Conservation (phyloP, 2,113 vertebrate genomes). For the Saccopteryx leptura region DNA sequence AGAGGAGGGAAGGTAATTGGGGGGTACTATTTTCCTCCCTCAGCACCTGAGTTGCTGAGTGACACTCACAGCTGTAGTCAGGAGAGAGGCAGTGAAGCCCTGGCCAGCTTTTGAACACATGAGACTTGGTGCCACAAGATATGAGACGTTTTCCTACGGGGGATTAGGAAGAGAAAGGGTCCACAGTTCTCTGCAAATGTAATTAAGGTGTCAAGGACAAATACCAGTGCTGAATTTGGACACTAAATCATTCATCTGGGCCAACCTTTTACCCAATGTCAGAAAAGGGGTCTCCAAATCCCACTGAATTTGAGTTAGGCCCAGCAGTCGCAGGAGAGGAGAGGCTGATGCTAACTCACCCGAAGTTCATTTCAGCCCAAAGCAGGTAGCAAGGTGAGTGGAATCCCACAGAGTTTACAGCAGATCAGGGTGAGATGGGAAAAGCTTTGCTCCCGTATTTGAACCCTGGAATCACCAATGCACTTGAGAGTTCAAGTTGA, state of each 20-base stretch:
- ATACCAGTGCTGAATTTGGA: conserved; percentile 78
- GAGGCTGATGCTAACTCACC: conserved; percentile 76
- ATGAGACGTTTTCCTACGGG: conserved; percentile 71
- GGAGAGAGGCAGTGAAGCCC: background rate
- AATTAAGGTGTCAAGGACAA: conserved; percentile 73
- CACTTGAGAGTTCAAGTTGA: conserved; percentile 63
- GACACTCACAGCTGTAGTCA: conserved; percentile 66
- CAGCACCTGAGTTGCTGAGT: background rate
- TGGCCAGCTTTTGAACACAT: conserved; percentile 67
- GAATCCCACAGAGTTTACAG: conserved; percentile 65
- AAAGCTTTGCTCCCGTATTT: conserved; percentile 60
- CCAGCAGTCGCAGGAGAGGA: conserved; percentile 67
- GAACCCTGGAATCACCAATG: conserved; percentile 60
- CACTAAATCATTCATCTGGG: conserved; percentile 79
- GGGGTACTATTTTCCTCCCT: background rate
- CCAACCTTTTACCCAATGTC: conserved; percentile 73
- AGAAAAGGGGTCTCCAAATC: conserved; percentile 73
- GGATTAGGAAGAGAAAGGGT: conserved; percentile 76
- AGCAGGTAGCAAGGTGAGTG: conserved; percentile 60
- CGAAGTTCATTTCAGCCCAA: conserved; percentile 63
- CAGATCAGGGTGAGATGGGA: conserved; percentile 66
- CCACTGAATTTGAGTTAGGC: conserved; percentile 72
- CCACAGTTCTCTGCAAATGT: conserved; percentile 72
- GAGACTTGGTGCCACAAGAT: conserved; percentile 75
- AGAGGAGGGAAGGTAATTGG: background rate